A percentile compares a stretch with the other conserved stretches of the same genome.
Evolutionary conservation across 2,113 vertebrate genomes (phyloP).

Genomic region (Trinectes maculatus): DNA sequence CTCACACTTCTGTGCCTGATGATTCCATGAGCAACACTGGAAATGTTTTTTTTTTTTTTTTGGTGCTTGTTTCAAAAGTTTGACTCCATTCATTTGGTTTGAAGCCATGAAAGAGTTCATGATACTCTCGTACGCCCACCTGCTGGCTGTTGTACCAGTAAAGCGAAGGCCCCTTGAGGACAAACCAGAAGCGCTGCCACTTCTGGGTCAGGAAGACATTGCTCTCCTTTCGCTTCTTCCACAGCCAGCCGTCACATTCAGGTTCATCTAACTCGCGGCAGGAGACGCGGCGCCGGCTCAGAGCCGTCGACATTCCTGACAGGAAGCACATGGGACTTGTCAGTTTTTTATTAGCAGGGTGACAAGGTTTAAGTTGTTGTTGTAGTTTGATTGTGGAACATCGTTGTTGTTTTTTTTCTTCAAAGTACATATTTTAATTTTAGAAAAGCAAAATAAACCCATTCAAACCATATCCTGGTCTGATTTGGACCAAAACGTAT

Average conservation of each 20-base stretch:
- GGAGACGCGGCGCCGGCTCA: constrained; percentile 93
- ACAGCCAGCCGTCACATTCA: constrained; percentile 95
- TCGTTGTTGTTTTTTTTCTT: too few relatives aligned
- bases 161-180: constrained; percentile 89
- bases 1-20: too few relatives aligned
- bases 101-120: not conserved
- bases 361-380: not conserved
- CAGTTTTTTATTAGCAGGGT: not conserved
- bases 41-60: too few relatives aligned
- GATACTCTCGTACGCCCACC: constrained; percentile 66
- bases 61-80: too few relatives aligned
- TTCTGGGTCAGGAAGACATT: constrained; percentile 91
- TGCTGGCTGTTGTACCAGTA: constrained; percentile 94
- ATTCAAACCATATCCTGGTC: too few relatives aligned
- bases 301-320: constrained; percentile 69
- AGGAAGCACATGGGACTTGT: too few relatives aligned
- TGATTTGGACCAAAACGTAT: too few relatives aligned
- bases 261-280: constrained; percentile 90
- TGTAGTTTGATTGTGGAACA: not conserved
- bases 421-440: too few relatives aligned
- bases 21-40: too few relatives aligned
- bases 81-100: not conserved
- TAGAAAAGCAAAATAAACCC: too few relatives aligned
- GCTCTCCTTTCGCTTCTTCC: constrained; percentile 90
- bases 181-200: constrained; percentile 96